These are phyloP conservation scores for Arctopsyche grandis DNA, from an alignment of 1,140 invertebrate species.

Conservation along the genomic window DNA sequence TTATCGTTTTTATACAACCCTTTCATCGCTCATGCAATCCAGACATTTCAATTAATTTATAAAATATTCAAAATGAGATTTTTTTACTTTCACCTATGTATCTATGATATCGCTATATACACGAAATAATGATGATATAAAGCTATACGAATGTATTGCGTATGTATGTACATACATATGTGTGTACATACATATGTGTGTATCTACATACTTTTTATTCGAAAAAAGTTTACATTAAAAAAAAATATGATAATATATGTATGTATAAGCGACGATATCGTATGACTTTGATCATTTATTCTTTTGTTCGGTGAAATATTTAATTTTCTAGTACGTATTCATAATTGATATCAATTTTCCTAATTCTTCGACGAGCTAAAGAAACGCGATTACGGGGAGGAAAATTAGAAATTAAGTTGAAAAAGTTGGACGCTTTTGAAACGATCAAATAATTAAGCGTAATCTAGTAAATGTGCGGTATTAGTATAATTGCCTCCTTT, in stretches of 20 bases:
- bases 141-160: too few species aligned
- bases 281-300: too few species aligned
- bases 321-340: too few species aligned
- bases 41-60: slow-evolving; percentile 1
- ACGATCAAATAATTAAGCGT: slow-evolving; percentile 15
- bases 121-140: too few species aligned
- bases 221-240: too few species aligned
- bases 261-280: too few species aligned
- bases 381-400: neutral
- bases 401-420: slow-evolving; percentile 2
- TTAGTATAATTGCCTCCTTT: slow-evolving; percentile 5
- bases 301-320: too few species aligned
- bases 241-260: too few species aligned
- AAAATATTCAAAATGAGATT: slow-evolving; percentile 11
- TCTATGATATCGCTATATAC: too few species aligned
- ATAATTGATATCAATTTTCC: slow-evolving; percentile 20
- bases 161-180: too few species aligned
- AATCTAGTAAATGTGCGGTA: slow-evolving; percentile 8
- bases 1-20: slow-evolving; percentile 2
- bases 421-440: slow-evolving; percentile 7
- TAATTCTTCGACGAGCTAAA: neutral
- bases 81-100: neutral
- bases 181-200: too few species aligned
- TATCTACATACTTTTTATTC: neutral
- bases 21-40: slow-evolving; percentile 7